Percentiles rank a stretch among this genome's conserved stretches.
Conservation (phyloP, 2,797 vertebrate genomes). For the Enteromius argenteus region DNA sequence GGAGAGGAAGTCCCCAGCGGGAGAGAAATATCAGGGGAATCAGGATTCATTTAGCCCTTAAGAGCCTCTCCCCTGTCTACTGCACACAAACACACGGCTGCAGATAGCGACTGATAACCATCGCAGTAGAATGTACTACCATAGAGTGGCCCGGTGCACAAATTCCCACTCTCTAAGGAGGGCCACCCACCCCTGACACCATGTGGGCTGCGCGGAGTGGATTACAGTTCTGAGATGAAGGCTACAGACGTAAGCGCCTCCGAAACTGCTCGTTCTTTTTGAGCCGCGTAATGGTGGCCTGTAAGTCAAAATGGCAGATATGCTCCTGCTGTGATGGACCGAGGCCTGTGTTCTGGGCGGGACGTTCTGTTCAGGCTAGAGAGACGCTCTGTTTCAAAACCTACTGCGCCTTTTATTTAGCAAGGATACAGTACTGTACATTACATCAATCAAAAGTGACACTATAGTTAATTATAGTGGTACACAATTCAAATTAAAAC, state of each 20-base stretch:
- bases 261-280: conserved; percentile 34
- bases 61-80: conserved; percentile 69
- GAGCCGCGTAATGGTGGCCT: conserved; percentile 38
- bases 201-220: conserved; percentile 29
- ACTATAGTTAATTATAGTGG: not conserved
- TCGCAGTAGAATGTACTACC: conserved; percentile 45
- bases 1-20: conserved; percentile 77
- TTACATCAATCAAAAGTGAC: not conserved
- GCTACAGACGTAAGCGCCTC: conserved; percentile 11
- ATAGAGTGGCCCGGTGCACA: conserved; percentile 44
- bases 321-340: not conserved
- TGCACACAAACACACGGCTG: conserved; percentile 54
- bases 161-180: conserved; percentile 39
- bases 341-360: not conserved
- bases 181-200: conserved; percentile 29
- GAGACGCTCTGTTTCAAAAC: not conserved
- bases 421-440: not conserved
- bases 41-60: conserved; percentile 82
- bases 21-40: conserved; percentile 81
- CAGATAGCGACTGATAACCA: conserved; percentile 60
- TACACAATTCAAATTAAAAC: not conserved
- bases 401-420: not conserved
- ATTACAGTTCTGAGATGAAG: conserved; percentile 45
- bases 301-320: conserved; percentile 49
- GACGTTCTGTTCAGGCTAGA: not conserved